Evolutionary conservation across 2,888 invertebrate species (phyloP), one percentile per base, ranked within the genome.

Genomic region (Branchipolynoe longqiensis): DNA sequence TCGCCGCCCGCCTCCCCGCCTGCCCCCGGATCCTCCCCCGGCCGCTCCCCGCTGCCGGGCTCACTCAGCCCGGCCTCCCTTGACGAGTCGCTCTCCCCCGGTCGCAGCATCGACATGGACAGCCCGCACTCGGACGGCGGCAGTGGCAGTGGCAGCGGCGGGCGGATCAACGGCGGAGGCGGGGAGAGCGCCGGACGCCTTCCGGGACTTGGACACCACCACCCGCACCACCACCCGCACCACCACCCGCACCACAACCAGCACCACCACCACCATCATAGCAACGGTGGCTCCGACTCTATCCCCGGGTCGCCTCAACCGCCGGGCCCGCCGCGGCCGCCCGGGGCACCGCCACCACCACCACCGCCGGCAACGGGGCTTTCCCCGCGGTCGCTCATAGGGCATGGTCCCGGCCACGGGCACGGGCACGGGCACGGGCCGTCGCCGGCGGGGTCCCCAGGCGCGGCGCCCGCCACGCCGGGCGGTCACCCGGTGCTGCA

Each of bases 111-210:
- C 48, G 78, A 83, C 69, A 33, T 28, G 31, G 48, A 69, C 69
- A 36, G 54, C 36, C 48, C 84, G 31, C 33, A 22, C 18, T 33
- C 28, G 73, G 18, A n/a, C 82, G 33, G 83, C 33, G 33, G 85
- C 59, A 31, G 87, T 83, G 31, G 83, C 85, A 69, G 88, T 85
- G 82, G 86, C 54, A 81, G 89, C 86, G 64, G 88, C 91, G 81
- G 88, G 91, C n/a, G n/a, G n/a, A n/a, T n/a, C n/a, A n/a, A n/a
- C n/a, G 54, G 90, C 91, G n/a, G 87, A 90, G 25, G 91, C 91
- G 0, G 90, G 91, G 31, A 89, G 91, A n/a, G n/a, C n/a, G n/a
- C n/a, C n/a, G n/a, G n/a, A n/a, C n/a, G n/a, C n/a, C n/a, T n/a
- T n/a, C n/a, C 85, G 91, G 62, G n/a, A n/a, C n/a, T n/a, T n/a